Conservation (phyloP, 2,113 vertebrate genomes). For the Xiphophorus hellerii region DNA sequence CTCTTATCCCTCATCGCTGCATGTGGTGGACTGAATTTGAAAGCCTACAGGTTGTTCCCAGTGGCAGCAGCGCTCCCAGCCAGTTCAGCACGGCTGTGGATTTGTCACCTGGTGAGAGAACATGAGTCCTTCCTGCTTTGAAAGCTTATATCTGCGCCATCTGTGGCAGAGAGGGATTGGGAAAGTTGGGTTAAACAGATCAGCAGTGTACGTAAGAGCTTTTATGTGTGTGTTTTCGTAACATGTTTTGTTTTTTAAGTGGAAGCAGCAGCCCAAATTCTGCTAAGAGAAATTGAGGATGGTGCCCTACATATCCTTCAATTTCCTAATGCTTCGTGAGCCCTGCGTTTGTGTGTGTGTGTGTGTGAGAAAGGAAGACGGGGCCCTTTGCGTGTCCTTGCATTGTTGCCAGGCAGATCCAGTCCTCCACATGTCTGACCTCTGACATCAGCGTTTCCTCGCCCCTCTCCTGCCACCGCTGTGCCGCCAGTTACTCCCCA, state of each 20-base stretch:
- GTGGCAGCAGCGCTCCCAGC: constrained; percentile 11
- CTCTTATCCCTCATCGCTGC: neutral
- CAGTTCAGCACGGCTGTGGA: constrained; percentile 18
- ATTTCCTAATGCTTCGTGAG: constrained; percentile 46
- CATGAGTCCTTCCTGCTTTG: constrained; percentile 21
- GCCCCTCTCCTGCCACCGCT: constrained; percentile 34
- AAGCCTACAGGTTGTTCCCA: neutral
- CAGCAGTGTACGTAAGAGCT: neutral
- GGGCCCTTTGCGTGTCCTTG: constrained; percentile 42
- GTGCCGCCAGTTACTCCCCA: constrained; percentile 63
- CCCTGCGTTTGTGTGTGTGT: constrained; percentile 10
- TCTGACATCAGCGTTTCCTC: constrained; percentile 77
- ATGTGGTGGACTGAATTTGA: neutral
- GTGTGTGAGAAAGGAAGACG: constrained; percentile 11
- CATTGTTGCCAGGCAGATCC: constrained; percentile 77
- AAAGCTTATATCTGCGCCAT: constrained; percentile 3
- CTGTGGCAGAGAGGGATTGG: neutral
- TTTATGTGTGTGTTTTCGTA: constrained; percentile 1
- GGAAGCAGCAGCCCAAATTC: constrained; percentile 41
- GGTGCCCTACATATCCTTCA: constrained; percentile 25
- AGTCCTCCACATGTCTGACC: constrained; percentile 72
- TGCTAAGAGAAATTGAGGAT: constrained; percentile 44
- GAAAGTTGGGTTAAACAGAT: constrained; percentile 22
- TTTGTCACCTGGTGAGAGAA: constrained; percentile 42
- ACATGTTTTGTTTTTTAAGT: neutral